phyloP scores from a whole-genome alignment of 2,797 vertebrate species.

The Brachyrhaphis roseni region DNA sequence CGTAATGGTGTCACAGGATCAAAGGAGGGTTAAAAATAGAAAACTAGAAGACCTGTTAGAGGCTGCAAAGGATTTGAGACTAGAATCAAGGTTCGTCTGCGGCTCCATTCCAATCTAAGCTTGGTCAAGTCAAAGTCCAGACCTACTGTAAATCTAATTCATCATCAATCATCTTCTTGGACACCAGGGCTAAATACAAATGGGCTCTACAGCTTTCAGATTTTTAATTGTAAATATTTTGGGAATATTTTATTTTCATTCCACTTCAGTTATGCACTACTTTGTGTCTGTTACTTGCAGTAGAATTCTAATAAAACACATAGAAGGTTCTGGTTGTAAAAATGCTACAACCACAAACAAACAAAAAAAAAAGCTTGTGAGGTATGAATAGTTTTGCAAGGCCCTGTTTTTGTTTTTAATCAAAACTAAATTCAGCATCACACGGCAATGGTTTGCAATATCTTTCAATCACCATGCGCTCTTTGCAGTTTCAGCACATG shows the following conservation, averaged over 20 bases:
- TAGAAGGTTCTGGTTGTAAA: background rate
- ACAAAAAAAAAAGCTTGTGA: background rate
- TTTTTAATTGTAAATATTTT: too few relatives aligned
- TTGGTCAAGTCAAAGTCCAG: background rate
- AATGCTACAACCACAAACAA: background rate
- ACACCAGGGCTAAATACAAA: background rate
- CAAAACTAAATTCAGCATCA: constrained; percentile 8
- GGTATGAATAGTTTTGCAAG: background rate
- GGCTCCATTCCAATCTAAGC: background rate
- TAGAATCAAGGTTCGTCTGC: background rate
- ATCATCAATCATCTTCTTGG: background rate
- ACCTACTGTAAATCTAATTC: background rate
- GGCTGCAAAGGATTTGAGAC: background rate
- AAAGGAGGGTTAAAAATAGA: background rate
- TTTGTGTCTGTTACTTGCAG: background rate
- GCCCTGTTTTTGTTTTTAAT: constrained; percentile 4
- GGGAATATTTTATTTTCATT: too few relatives aligned
- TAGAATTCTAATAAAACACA: background rate
- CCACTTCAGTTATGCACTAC: too few relatives aligned
- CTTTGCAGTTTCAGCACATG: constrained; percentile 25
- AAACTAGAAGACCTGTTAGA: background rate
- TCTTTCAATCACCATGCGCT: constrained; percentile 14
- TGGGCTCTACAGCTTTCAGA: background rate
- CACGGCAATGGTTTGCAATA: constrained; percentile 2
- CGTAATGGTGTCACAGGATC: too few relatives aligned